Base-by-base conservation (phyloP, 1,140 invertebrate species). In the Drosophila asahinai region DNA sequence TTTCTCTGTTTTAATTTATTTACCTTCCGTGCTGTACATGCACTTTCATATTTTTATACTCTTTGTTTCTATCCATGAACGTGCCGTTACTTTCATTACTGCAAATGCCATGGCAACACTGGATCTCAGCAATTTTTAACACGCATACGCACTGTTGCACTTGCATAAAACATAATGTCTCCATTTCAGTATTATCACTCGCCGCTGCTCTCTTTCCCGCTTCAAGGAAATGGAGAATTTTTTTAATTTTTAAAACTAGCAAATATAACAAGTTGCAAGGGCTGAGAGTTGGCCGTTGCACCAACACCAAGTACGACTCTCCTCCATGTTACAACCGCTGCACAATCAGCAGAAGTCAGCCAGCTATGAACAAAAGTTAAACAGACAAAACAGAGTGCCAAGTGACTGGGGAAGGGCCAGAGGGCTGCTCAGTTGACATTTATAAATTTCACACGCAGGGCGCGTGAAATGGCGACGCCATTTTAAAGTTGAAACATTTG, bases 401-500 rank as follows among this genome's bases (percentile, higher is more conserved):
- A 89, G 70, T 75, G 61, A n/a, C 14, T 25, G 43, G 4, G 33
- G 14, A 11, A 38, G 52, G 52, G 3, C 3, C 33, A 36, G 9
- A 11, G 33, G 14, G 52, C 14, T 27, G 48, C 22, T 43, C 43
- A 77, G 77, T 77, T 83, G 67, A 74, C 64, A 77, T 84, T 68
- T 80, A 82, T 73, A 89, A 63, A 83, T 83, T 83, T 83, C 55
- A 59, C 80, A 83, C 72, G 43, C 72, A 77, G 47, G 40, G 43
- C 61, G 77, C 80, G 64, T 87, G 49, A 83, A 87, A 89, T 78
- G 54, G 48, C 81, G 30, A 55, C 62, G 77, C 64, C 72, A 80
- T 83, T 89, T 87, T 83, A 89, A 89, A 87, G 80, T 75, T 84
- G 66, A 72, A 87, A 89, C 84, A 87, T 89, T 87, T 87, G 84